phyloP scores from a whole-genome alignment of 1,140 invertebrate species.

The Drosophila seguyi region DNA sequence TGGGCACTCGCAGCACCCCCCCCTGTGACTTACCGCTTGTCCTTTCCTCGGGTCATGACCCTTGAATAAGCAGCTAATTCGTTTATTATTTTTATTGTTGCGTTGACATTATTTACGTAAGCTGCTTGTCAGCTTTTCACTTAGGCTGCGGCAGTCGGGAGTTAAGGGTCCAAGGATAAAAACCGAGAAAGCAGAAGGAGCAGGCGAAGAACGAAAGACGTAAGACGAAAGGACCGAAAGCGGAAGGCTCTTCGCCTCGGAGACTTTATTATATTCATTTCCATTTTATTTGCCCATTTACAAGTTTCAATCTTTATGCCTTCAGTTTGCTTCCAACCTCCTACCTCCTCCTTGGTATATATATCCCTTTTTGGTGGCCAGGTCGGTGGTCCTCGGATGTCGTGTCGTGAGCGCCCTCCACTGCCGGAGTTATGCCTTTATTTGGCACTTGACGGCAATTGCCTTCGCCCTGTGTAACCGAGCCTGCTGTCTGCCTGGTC shows the following conservation, averaged over 20 bases:
- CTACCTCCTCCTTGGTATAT: neutral
- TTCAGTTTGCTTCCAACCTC: neutral
- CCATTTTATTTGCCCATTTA: conserved; percentile 82
- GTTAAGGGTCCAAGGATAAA: conserved; percentile 17
- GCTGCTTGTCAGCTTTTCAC: conserved; percentile 82
- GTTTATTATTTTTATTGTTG: conserved; percentile 84
- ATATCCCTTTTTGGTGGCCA: conserved; percentile 20
- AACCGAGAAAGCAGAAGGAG: neutral
- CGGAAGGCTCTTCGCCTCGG: conserved; percentile 34
- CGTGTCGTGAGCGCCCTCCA: conserved; percentile 33
- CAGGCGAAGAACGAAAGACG: neutral
- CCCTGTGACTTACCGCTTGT: neutral
- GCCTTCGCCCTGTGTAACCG: conserved; percentile 20
- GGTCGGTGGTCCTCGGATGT: conserved; percentile 14
- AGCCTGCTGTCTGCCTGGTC: conserved; percentile 17
- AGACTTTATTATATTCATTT: conserved; percentile 80
- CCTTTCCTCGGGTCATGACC: conserved; percentile 32
- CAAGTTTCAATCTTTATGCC: conserved; percentile 67
- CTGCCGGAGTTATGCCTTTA: conserved; percentile 73
- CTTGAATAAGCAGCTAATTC: conserved; percentile 79
- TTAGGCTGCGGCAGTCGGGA: conserved; percentile 24
- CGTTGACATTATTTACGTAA: conserved; percentile 83
- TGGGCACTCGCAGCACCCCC: neutral
- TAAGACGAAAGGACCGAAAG: neutral
- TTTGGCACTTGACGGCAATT: conserved; percentile 67